Conservation (phyloP, 2,797 vertebrate species). For the Delichon dasypus region DNA sequence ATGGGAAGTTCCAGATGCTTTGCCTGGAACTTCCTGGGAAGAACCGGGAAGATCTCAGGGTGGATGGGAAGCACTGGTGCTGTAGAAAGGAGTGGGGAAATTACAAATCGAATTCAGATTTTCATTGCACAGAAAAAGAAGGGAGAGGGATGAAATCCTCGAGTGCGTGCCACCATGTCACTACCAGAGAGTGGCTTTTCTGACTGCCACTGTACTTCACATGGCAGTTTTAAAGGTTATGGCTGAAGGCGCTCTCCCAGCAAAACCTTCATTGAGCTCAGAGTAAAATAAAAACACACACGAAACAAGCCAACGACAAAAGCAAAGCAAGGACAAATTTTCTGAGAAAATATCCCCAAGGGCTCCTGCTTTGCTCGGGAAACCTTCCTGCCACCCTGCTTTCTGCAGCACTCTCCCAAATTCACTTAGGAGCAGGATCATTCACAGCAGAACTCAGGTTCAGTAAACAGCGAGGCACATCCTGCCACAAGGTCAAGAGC, state of each 20-base stretch:
- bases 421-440: not conserved
- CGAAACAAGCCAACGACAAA: fast-evolving
- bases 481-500: not conserved
- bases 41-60: not conserved
- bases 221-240: constrained; percentile 35
- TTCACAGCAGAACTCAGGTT: not conserved
- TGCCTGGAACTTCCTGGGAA: not conserved
- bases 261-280: not conserved
- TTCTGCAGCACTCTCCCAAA: not conserved
- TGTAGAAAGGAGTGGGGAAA: not conserved
- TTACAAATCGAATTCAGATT: not conserved
- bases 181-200: not conserved
- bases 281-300: not conserved
- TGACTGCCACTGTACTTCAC: not conserved
- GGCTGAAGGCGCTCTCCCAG: not conserved
- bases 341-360: not conserved
- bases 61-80: not conserved
- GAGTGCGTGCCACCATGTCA: fast-evolving
- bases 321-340: not conserved
- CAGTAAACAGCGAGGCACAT: not conserved
- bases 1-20: not conserved
- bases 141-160: not conserved
- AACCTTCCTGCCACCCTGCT: not conserved
- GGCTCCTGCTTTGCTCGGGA: not conserved
- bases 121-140: not conserved